Conservation (phyloP, 1,140 invertebrate species). For the Pachyrhynchus sulphureomaculatus region DNA sequence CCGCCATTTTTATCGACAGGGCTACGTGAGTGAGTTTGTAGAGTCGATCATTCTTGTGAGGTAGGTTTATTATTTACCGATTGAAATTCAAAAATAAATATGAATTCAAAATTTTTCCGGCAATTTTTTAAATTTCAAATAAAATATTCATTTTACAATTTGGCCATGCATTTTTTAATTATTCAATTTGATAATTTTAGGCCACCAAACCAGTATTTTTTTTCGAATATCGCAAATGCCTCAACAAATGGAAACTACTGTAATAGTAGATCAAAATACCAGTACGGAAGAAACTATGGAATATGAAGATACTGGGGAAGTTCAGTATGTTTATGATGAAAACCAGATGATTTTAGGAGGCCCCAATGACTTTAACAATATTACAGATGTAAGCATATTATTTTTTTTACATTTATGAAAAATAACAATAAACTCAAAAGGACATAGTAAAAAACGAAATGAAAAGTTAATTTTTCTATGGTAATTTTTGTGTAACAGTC, state of each 20-base stretch:
- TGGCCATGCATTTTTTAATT: neutral
- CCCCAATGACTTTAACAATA: neutral
- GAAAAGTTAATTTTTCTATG: no score
- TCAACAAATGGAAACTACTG: neutral
- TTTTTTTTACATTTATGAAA: no score
- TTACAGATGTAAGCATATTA: constrained; percentile 2
- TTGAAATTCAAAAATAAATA: constrained; percentile 25
- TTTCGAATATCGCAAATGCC: no score
- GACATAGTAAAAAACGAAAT: no score
- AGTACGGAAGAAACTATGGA: neutral
- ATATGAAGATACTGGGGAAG: neutral
- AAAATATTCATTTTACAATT: neutral
- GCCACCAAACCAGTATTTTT: no score
- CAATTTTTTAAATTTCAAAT: neutral
- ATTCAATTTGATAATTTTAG: no score
- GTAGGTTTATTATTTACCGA: constrained; percentile 32
- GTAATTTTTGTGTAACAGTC: no score
- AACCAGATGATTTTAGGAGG: neutral
- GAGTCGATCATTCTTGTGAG: neutral
- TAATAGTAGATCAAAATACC: neutral
- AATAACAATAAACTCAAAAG: no score
- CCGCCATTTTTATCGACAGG: constrained; percentile 19
- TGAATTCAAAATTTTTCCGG: neutral
- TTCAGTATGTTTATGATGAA: constrained; percentile 10
- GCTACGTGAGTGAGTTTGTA: neutral